Conservation (phyloP, 2,888 invertebrate genomes). For the Autographa gamma region DNA sequence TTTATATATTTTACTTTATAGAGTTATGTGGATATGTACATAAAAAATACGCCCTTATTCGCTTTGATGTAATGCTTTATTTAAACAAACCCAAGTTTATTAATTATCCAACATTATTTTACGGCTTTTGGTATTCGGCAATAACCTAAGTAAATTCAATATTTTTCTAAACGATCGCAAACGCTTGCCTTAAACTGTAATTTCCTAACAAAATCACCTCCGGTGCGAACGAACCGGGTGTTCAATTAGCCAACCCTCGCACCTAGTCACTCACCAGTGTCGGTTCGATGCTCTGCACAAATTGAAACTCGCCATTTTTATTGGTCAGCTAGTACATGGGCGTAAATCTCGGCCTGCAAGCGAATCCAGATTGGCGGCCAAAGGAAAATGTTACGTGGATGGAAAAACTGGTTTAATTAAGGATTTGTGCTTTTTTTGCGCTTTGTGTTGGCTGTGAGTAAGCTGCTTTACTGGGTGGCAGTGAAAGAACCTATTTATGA, state of each 20-base stretch:
- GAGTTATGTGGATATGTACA: background rate
- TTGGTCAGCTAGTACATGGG: conserved; percentile 46
- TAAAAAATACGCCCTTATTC: background rate
- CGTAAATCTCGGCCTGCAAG: conserved; percentile 43
- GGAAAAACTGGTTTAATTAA: conserved; percentile 30
- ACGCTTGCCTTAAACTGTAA: background rate
- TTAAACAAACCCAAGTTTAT: no score
- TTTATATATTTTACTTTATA: background rate
- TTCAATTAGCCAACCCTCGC: conserved; percentile 60
- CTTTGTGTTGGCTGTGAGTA: background rate
- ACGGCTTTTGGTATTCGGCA: background rate
- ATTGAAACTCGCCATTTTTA: conserved; percentile 59
- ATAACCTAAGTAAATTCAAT: background rate
- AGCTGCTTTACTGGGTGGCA: no score
- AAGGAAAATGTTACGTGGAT: conserved; percentile 24
- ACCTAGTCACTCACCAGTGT: conserved; percentile 30
- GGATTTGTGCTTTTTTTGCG: background rate
- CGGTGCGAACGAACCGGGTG: conserved; percentile 38
- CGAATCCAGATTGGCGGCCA: conserved; percentile 36
- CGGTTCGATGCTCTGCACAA: conserved; percentile 62
- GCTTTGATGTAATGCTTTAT: no score
- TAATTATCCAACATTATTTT: background rate
- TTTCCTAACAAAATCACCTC: conserved; percentile 37
- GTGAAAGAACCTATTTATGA: no score
- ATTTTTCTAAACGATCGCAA: background rate